Evolutionary conservation across 2,888 invertebrate species (phyloP).

Genomic region (Chaetoderma sp.): DNA sequence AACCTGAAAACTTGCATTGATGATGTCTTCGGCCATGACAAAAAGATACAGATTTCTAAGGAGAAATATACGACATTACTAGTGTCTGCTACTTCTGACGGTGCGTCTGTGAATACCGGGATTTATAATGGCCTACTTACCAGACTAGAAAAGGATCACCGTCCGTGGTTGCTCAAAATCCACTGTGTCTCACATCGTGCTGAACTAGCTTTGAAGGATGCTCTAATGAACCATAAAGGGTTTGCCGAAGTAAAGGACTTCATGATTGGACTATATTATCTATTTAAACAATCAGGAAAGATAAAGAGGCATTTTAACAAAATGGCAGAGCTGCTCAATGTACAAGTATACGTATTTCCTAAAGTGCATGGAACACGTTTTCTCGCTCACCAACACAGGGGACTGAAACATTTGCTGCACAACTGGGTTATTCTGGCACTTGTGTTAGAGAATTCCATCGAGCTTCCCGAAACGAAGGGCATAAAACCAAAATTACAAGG

Average conservation of each 20-base stretch:
- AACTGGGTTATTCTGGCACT: not conserved
- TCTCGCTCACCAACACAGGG: not conserved
- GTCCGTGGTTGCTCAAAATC: constrained; percentile 2
- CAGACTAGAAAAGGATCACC: not conserved
- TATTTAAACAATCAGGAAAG: not conserved
- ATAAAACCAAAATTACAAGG: not conserved
- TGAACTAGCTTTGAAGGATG: constrained; percentile 7
- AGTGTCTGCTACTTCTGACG: not conserved
- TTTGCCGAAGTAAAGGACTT: constrained; percentile 3
- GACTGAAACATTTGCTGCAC: not conserved
- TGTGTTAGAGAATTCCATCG: not conserved
- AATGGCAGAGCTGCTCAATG: not conserved
- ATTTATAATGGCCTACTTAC: not conserved
- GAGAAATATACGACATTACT: not conserved
- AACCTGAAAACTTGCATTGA: constrained; percentile 1
- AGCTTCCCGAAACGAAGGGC: not conserved
- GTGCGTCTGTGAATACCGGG: constrained; percentile 2
- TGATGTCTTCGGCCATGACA: not conserved
- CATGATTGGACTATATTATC: constrained; percentile 2
- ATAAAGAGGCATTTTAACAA: not conserved
- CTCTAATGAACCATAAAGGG: not conserved
- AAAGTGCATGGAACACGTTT: not conserved
- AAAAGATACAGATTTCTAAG: constrained; percentile 4
- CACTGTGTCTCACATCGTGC: constrained; percentile 1
- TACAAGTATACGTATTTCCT: not conserved